A percentile compares a stretch with the other conserved stretches of the same genome.
Evolutionary conservation across 2,113 vertebrate genomes (phyloP).

Genomic region (Platycercus adscitus): DNA sequence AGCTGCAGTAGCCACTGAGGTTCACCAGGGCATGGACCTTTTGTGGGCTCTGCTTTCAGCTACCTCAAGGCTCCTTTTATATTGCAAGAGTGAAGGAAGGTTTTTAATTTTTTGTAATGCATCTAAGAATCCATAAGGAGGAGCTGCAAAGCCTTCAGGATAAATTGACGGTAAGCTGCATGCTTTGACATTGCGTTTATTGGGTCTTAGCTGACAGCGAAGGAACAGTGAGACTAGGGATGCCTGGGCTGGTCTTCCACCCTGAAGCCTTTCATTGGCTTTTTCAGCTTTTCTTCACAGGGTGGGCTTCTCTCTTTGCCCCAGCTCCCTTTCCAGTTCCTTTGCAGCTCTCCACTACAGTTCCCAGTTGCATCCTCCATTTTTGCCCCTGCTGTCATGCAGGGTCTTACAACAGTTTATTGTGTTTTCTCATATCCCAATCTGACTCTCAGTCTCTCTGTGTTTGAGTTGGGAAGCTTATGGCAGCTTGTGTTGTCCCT

Average conservation of each 20-base stretch:
- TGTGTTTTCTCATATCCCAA: neutral
- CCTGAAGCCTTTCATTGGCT: neutral
- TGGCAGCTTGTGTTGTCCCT: neutral
- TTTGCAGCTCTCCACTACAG: neutral
- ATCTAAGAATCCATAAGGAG: neutral
- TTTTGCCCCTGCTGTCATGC: neutral
- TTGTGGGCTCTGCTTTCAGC: neutral
- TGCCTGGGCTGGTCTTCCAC: neutral
- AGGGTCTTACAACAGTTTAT: rapidly evolving
- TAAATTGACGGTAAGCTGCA: neutral
- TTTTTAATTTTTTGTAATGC: neutral
- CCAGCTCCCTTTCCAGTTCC: neutral
- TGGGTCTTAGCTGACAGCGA: neutral
- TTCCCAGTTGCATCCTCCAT: neutral
- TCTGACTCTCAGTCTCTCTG: neutral
- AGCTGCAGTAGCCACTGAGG: neutral
- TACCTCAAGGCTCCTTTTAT: neutral
- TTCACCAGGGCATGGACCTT: neutral
- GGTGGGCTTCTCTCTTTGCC: neutral
- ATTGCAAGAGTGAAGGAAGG: neutral
- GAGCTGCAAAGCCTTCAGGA: neutral
- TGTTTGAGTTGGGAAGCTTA: neutral
- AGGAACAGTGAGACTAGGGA: neutral
- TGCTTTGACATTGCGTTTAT: neutral
- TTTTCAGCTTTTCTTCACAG: neutral